These are phyloP conservation scores for Ceratosolen fusciceps DNA, from an alignment of 1,140 invertebrate species.

Conservation along the genomic window DNA sequence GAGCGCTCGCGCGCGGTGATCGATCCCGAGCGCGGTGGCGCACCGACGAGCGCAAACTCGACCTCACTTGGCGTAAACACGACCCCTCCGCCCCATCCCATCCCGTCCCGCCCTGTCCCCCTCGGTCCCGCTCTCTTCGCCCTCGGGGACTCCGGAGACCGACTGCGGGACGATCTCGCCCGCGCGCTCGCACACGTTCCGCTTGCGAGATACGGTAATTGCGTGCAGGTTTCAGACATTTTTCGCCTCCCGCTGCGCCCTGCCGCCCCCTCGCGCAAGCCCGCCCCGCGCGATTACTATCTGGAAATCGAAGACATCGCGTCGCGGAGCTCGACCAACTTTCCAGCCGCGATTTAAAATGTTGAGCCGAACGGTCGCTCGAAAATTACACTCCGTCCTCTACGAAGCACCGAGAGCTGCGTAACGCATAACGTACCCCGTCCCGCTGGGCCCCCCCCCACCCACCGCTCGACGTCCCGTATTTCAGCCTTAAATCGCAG, in stretches of 20 bases:
- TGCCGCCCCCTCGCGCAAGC: no score
- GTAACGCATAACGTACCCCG: background rate
- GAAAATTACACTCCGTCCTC: background rate
- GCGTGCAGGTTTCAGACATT: slow-evolving; percentile 13
- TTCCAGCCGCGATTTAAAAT: background rate
- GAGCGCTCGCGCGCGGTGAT: slow-evolving; percentile 15
- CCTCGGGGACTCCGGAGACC: slow-evolving; percentile 4
- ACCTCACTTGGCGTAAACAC: background rate
- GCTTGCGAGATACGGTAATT: slow-evolving; percentile 8
- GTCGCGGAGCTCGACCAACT: background rate
- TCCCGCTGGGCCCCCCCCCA: no score
- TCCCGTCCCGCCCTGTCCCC: no score
- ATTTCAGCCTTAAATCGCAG: background rate
- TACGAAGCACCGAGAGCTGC: background rate
- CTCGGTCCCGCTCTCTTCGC: slow-evolving; percentile 1
- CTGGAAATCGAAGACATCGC: slow-evolving; percentile 8
- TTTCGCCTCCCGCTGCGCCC: background rate
- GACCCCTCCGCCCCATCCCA: no score
- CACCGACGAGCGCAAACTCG: background rate
- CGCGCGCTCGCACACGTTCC: background rate
- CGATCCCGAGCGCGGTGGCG: slow-evolving; percentile 15
- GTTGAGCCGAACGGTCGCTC: background rate
- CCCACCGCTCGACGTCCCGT: no score
- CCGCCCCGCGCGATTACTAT: background rate
- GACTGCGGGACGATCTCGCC: slow-evolving; percentile 4